These are phyloP conservation scores for Anas platyrhynchos DNA, from an alignment of 2,113 vertebrate genomes.

Conservation along the genomic window DNA sequence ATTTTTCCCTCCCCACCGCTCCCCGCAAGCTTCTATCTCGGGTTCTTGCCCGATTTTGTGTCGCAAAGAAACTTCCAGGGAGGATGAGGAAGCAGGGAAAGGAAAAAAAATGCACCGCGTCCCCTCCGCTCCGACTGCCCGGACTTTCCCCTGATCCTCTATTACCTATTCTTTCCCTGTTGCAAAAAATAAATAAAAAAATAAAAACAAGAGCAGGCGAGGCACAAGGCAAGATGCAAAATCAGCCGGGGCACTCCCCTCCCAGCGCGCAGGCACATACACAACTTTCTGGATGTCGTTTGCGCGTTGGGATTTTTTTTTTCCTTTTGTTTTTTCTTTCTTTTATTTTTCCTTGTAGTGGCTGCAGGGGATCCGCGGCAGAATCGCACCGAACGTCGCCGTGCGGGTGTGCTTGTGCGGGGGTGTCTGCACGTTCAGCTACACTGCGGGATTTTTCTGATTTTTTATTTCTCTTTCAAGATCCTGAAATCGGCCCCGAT, in stretches of 20 bases:
- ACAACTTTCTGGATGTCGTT: constrained; percentile 5
- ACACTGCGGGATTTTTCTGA: background rate
- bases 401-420: background rate
- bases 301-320: background rate
- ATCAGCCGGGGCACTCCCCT: background rate
- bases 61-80: constrained; percentile 19
- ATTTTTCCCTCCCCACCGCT: background rate
- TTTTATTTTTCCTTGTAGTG: background rate
- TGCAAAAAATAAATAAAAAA: background rate
- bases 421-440: background rate
- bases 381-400: background rate
- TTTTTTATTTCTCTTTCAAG: too few species aligned
- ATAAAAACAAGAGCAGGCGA: background rate
- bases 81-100: background rate
- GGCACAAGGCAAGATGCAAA: background rate
- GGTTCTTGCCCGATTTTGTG: background rate
- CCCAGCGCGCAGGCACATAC: background rate
- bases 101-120: background rate
- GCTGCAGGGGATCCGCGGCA: background rate
- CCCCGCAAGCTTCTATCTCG: background rate
- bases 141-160: background rate
- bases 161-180: background rate
- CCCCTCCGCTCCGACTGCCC: background rate
- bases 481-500: background rate
- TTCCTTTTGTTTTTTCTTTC: too few species aligned